A percentile compares a stretch with the other conserved stretches of the same genome.
These are phyloP conservation scores for Lerista edwardsae DNA, from an alignment of 2,797 vertebrate species.

Conservation along the genomic window DNA sequence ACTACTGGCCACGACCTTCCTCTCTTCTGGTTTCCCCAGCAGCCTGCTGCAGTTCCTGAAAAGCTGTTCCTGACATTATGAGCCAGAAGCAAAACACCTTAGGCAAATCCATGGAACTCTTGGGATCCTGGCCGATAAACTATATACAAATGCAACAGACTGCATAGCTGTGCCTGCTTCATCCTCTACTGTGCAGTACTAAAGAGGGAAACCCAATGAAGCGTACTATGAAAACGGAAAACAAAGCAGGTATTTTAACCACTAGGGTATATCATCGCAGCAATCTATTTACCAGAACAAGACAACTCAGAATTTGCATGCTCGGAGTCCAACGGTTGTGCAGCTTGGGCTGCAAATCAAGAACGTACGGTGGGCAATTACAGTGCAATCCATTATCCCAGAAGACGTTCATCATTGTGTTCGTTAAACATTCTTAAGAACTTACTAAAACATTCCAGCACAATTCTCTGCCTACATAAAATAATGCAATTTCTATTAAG, in stretches of 20 bases:
- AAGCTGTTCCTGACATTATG: not conserved
- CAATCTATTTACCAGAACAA: conserved; percentile 46
- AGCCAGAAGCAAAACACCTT: not conserved
- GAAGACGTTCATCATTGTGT: not conserved
- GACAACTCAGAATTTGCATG: conserved; percentile 34
- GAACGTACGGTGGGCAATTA: not conserved
- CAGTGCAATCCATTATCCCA: conserved; percentile 5
- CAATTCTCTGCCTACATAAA: conserved; percentile 10
- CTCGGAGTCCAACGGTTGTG: conserved; percentile 28
- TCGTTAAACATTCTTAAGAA: not conserved
- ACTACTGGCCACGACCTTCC: too few relatives aligned
- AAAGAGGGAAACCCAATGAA: conserved; percentile 1
- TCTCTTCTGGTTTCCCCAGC: not conserved
- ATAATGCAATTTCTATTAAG: conserved; percentile 15
- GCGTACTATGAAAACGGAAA: conserved; percentile 13
- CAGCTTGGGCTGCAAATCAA: conserved; percentile 27
- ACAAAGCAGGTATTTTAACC: conserved; percentile 16
- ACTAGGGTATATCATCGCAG: conserved; percentile 23
- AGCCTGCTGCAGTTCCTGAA: not conserved
- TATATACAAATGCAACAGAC: not conserved
- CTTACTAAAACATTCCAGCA: not conserved
- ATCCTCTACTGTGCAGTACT: not conserved
- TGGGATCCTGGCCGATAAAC: not conserved
- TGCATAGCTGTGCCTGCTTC: not conserved
- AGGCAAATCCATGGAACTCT: not conserved